These are phyloP conservation scores for Leucoraja erinaceus DNA, from an alignment of 2,113 vertebrate species.

Conservation along the genomic window DNA sequence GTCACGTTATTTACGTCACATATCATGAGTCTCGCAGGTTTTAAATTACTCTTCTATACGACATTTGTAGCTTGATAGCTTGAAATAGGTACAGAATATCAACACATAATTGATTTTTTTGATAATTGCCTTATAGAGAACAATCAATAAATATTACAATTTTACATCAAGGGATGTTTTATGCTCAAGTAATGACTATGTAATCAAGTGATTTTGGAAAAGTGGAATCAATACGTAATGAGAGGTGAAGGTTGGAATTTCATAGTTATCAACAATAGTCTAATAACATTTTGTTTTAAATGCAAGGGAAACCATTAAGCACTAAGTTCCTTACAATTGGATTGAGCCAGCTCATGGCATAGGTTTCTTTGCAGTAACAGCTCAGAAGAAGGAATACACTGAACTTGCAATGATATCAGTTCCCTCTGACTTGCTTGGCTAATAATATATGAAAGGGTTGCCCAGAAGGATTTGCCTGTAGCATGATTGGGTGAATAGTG, in stretches of 20 bases:
- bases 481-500: neutral
- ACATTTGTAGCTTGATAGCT: neutral
- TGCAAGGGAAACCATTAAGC: neutral
- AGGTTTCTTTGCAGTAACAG: neutral
- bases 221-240: neutral
- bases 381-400: neutral
- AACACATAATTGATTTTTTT: neutral
- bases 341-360: neutral
- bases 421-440: neutral
- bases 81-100: slow-evolving; percentile 3
- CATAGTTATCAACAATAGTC: neutral
- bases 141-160: neutral
- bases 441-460: neutral
- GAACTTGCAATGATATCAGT: neutral
- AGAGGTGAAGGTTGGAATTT: neutral
- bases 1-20: neutral
- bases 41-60: neutral
- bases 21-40: neutral
- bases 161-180: neutral
- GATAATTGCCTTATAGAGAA: neutral
- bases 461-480: neutral
- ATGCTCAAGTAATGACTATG: neutral
- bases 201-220: neutral
- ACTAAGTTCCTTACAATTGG: neutral
- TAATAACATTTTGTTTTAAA: neutral